Base-by-base conservation (phyloP, 2,797 vertebrate genomes). In the Halcyon leucocephala region DNA sequence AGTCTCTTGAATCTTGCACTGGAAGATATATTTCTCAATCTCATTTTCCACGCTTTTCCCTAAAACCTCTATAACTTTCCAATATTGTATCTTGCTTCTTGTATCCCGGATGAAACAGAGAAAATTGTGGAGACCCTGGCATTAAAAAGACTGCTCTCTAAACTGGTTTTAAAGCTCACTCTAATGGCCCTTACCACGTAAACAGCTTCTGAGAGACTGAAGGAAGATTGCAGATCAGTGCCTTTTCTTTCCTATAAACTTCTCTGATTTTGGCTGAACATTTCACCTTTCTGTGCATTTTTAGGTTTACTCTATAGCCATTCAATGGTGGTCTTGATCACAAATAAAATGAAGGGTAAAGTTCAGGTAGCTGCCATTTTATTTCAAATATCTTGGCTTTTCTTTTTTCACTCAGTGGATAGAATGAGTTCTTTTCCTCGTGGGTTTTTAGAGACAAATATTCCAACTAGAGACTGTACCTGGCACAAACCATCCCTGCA, bases 401-500 rank as follows among this genome's bases (percentile, higher is more conserved):
- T 48, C 17, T 73, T 87, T 91, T 83, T 83, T 57, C 55, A 54
- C 55, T 89, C 61, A n/a, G 49, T 61, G 29, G 15, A 54, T 25
- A 78, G 42, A 95, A 72, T 8, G 12, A 82, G n/a, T 57, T 84
- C 33, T 79, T 89, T 89, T 84, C 77, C 73, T 89, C 55, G 41
- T 35, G 54, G 33, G 5, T 54, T 91, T 95, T 95, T 78, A 83
- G 69, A 93, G 83, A 16, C 78, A 87, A 82, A 72, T 90, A 39
- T 93, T 95, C 76, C 76, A 94, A 4, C 44, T 73, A 83, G 49
- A 92, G 33, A 83, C 44, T 74, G 11, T 54, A 61, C 54, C 57
- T 92, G 82, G 76, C 69, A 93, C 72, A 96, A 96, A 74, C 52
- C 41, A 82, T 67, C 71, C 61, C 78, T 95, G 57, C 9, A 78